phyloP scores from a whole-genome alignment of 2,797 vertebrate genomes.

The Xenentodon cancila region DNA sequence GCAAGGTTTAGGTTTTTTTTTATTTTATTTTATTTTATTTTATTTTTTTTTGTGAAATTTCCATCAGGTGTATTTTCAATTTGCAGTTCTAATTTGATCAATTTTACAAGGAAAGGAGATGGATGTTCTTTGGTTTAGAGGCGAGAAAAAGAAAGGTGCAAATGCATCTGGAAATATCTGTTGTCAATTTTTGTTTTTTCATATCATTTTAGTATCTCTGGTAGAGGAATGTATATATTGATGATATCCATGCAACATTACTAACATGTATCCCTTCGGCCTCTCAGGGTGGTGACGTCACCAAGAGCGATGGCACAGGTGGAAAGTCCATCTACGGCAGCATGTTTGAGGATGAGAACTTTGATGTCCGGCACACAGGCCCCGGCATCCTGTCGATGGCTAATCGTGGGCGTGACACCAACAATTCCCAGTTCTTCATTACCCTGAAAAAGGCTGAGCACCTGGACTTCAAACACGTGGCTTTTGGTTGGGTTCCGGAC shows the following conservation, averaged over 20 bases:
- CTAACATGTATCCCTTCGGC: conserved; percentile 14
- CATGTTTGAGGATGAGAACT: conserved; percentile 96
- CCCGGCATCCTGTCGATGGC: conserved; percentile 96
- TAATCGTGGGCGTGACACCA: conserved; percentile 87
- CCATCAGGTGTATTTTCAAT: too few relatives aligned
- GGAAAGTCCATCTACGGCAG: conserved; percentile 92
- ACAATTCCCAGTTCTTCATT: conserved; percentile 96
- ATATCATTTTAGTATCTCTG: neutral
- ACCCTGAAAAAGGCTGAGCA: conserved; percentile 92
- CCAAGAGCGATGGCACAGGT: conserved; percentile 88
- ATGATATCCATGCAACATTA: neutral
- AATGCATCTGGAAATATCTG: neutral
- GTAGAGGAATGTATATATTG: neutral
- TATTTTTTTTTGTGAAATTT: too few relatives aligned
- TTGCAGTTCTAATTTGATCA: too few relatives aligned
- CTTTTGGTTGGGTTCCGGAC: conserved; percentile 90
- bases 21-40: too few relatives aligned
- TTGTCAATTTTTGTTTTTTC: neutral
- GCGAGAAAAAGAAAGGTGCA: too few relatives aligned
- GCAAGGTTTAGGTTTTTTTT: too few relatives aligned
- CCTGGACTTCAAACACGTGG: conserved; percentile 95
- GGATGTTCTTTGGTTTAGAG: too few relatives aligned
- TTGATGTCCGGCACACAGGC: conserved; percentile 90
- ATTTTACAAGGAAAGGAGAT: too few relatives aligned
- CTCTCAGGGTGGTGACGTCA: conserved; percentile 93